phyloP scores from a whole-genome alignment of 2,797 vertebrate genomes.

The Mus minutoides region DNA sequence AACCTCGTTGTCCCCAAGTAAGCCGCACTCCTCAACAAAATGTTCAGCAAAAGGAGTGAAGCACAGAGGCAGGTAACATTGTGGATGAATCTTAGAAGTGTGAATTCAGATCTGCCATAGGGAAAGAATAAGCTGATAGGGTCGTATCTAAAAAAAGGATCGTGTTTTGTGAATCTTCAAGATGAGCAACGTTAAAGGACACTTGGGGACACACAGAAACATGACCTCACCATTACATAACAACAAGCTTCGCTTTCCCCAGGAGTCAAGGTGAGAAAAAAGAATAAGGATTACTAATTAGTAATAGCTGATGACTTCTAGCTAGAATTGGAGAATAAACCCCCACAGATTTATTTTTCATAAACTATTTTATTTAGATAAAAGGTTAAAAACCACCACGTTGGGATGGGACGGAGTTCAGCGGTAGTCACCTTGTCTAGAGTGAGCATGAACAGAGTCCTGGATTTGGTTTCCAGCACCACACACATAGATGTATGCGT shows the following conservation, averaged over 20 bases:
- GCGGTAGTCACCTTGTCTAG: not conserved
- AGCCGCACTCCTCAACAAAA: not conserved
- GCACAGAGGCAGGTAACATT: not conserved
- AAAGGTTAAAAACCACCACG: constrained; percentile 2
- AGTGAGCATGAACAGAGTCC: not conserved
- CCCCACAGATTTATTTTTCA: constrained; percentile 31
- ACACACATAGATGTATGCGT: not conserved
- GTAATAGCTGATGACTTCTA: not conserved
- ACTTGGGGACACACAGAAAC: not conserved
- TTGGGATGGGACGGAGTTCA: not conserved
- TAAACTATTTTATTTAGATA: constrained; percentile 59
- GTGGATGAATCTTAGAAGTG: not conserved
- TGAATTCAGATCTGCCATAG: not conserved
- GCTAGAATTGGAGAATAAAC: not conserved
- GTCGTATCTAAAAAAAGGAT: not conserved
- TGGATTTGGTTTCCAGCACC: not conserved
- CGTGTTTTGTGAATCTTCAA: not conserved
- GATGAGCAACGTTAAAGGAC: constrained; percentile 36
- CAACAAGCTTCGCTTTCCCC: not conserved
- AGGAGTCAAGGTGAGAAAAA: not conserved
- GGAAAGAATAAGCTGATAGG: not conserved
- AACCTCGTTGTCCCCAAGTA: not conserved
- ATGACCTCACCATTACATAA: not conserved
- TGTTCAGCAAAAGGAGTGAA: constrained; percentile 18
- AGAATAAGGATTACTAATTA: not conserved